These are phyloP conservation scores for Tetramorium alpestre DNA, from an alignment of 1,140 invertebrate species.

Conservation along the genomic window DNA sequence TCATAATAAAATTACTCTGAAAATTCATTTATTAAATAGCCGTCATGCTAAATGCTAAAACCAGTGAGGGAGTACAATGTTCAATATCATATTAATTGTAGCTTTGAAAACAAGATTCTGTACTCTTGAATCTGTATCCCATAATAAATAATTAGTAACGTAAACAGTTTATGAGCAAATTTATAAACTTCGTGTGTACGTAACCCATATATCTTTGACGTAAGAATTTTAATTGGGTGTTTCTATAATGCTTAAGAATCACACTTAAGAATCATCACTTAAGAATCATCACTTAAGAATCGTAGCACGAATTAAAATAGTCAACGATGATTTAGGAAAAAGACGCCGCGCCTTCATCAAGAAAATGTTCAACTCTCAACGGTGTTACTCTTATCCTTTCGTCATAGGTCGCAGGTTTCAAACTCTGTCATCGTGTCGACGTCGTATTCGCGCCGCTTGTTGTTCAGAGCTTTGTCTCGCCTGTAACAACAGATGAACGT, in stretches of 20 bases:
- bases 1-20: neutral
- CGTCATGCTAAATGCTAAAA: neutral
- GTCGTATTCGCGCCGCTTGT: constrained; percentile 11
- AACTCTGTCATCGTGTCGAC: neutral
- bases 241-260: neutral
- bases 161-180: constrained; percentile 8
- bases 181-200: neutral
- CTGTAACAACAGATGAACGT: constrained; percentile 37
- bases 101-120: neutral
- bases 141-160: constrained; percentile 28
- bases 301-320: neutral
- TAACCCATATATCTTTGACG: neutral
- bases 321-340: neutral
- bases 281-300: too few relatives aligned
- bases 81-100: constrained; percentile 14
- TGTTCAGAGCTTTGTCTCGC: constrained; percentile 28
- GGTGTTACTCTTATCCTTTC: constrained; percentile 12
- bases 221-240: neutral
- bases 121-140: neutral
- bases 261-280: too few relatives aligned
- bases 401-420: constrained; percentile 38
- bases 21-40: neutral
- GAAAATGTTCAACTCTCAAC: constrained; percentile 14
- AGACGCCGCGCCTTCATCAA: neutral
- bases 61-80: neutral